These are phyloP conservation scores for Macrosiphum euphorbiae DNA, from an alignment of 2,888 invertebrate species.

Conservation along the genomic window DNA sequence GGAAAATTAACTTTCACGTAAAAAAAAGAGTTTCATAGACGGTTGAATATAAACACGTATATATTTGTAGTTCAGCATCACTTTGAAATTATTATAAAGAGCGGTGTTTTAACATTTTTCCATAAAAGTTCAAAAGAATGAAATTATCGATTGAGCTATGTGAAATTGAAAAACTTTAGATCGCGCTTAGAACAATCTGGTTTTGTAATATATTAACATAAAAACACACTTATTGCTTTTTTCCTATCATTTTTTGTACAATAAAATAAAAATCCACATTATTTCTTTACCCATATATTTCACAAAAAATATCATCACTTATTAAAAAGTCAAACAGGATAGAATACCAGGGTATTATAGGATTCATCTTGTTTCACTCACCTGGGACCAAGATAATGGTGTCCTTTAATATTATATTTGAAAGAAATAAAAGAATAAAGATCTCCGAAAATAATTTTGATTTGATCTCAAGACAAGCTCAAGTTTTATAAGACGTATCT, in stretches of 20 bases:
- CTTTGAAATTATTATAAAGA: neutral
- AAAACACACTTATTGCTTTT: neutral
- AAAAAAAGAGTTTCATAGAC: neutral
- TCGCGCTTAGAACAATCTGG: neutral
- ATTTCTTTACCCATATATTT: neutral
- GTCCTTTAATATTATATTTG: neutral
- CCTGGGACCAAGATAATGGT: neutral
- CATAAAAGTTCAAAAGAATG: neutral
- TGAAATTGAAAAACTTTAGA: constrained; percentile 24
- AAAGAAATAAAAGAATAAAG: neutral
- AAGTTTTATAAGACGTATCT: neutral
- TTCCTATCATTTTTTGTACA: neutral
- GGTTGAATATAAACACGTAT: neutral
- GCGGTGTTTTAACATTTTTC: neutral
- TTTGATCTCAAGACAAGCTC: neutral
- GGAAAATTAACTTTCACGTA: neutral
- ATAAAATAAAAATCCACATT: neutral
- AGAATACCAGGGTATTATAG: neutral
- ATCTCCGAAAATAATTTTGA: neutral
- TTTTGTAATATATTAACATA: neutral
- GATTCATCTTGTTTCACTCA: neutral
- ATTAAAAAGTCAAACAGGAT: neutral
- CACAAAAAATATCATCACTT: neutral
- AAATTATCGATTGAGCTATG: constrained; percentile 18
- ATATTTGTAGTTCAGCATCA: neutral